phyloP scores from a whole-genome alignment of 2,113 vertebrate genomes.

The Pithys albifrons region DNA sequence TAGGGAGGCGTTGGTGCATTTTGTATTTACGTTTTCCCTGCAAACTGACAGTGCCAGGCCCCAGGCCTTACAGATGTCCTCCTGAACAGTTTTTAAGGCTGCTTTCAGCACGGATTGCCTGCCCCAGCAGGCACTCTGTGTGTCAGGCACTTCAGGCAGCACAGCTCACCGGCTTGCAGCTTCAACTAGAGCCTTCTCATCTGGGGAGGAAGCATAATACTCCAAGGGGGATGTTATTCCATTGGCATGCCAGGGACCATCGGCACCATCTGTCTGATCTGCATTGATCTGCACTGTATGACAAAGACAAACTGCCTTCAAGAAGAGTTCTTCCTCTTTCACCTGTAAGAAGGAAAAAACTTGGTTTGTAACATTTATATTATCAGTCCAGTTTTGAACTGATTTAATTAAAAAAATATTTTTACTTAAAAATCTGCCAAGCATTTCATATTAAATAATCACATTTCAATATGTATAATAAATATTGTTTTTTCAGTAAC shows the following conservation, averaged over 20 bases:
- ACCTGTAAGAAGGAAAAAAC: conserved; percentile 70
- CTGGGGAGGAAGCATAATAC: conserved; percentile 96
- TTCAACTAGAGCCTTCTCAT: conserved; percentile 97
- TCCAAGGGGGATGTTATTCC: conserved; percentile 83
- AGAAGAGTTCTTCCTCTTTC: conserved; percentile 88
- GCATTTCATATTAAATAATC: not conserved
- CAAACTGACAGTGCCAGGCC: not conserved
- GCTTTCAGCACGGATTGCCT: rapidly evolving
- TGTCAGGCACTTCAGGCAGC: not conserved
- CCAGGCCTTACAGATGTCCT: not conserved
- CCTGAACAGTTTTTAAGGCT: not conserved
- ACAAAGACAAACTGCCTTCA: conserved; percentile 94
- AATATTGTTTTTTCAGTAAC: not conserved
- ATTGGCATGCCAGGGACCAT: conserved; percentile 81
- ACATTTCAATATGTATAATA: not conserved
- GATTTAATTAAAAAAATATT: not conserved
- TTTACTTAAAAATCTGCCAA: not conserved
- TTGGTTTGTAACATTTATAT: not conserved
- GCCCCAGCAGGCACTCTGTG: not conserved
- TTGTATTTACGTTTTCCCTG: not conserved
- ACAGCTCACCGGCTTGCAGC: conserved; percentile 87
- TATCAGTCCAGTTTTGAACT: not conserved
- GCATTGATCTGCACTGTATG: conserved; percentile 96
- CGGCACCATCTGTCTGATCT: conserved; percentile 82
- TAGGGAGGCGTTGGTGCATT: not conserved